These are phyloP conservation scores for Chinchilla lanigera DNA, from an alignment of 2,113 vertebrate species.

Conservation along the genomic window DNA sequence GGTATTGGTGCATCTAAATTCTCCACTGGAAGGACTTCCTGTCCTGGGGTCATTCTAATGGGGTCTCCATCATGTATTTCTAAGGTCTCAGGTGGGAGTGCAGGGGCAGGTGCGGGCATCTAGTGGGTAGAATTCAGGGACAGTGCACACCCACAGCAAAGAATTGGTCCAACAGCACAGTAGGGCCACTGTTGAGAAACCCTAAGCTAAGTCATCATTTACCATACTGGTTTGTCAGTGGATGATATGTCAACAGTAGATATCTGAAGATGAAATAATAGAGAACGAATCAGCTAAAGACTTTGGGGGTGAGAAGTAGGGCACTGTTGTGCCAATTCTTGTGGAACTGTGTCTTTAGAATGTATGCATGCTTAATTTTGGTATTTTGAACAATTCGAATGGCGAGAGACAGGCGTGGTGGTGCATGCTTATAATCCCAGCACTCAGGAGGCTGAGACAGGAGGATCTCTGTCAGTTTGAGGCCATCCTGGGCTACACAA, in stretches of 20 bases:
- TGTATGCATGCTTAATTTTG: fast-evolving
- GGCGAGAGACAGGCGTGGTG: not conserved
- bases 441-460: not conserved
- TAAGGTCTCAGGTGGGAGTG: not conserved
- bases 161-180: not conserved
- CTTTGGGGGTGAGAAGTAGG: not conserved
- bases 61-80: not conserved
- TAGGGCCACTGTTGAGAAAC: fast-evolving
- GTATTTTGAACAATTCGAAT: not conserved
- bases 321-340: not conserved
- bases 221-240: not conserved
- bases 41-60: too few species aligned
- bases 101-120: not conserved
- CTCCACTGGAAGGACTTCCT: not conserved
- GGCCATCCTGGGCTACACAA: not conserved
- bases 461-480: not conserved
- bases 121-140: not conserved
- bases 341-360: not conserved
- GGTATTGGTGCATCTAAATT: too few species aligned
- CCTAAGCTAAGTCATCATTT: fast-evolving
- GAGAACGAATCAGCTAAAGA: fast-evolving
- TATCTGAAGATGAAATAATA: fast-evolving
- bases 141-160: fast-evolving
- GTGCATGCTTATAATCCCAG: not conserved
- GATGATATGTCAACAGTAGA: not conserved